Percentiles rank a stretch among this genome's conserved stretches.
These are phyloP conservation scores for Drosophila nigromelanica DNA, from an alignment of 1,140 invertebrate species.

Conservation along the genomic window DNA sequence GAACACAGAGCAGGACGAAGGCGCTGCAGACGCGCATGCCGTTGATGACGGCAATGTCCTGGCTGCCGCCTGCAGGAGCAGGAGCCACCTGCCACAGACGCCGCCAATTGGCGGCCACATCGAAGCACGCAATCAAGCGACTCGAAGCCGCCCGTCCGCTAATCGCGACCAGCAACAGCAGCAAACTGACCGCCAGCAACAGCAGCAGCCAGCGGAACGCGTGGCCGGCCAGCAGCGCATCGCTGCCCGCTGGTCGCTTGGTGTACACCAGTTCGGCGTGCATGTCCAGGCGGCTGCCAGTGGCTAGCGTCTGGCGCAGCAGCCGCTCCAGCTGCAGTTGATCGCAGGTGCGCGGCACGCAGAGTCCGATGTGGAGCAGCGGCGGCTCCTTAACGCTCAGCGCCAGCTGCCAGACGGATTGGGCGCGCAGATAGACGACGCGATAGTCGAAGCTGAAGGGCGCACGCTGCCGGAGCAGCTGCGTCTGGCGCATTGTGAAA, in stretches of 20 bases:
- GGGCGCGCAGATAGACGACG: slow-evolving; percentile 45
- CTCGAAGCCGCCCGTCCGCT: background rate
- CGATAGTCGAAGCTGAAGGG: slow-evolving; percentile 43
- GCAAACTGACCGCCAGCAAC: background rate
- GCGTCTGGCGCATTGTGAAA: background rate
- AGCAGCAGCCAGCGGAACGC: background rate
- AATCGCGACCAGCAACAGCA: slow-evolving; percentile 9
- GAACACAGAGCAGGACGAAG: slow-evolving; percentile 28
- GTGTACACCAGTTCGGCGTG: slow-evolving; percentile 22
- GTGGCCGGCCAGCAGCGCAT: slow-evolving; percentile 11
- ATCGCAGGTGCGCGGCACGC: slow-evolving; percentile 41
- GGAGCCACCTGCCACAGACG: slow-evolving; percentile 11
- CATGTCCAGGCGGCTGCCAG: slow-evolving; percentile 27
- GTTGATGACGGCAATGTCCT: slow-evolving; percentile 53
- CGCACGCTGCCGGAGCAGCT: slow-evolving; percentile 11
- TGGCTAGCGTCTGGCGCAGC: slow-evolving; percentile 1
- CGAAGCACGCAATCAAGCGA: slow-evolving; percentile 36
- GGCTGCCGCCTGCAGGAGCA: background rate
- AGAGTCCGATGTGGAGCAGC: slow-evolving; percentile 53
- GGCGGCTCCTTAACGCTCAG: background rate
- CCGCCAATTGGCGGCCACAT: slow-evolving; percentile 47
- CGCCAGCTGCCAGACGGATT: slow-evolving; percentile 30
- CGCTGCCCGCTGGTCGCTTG: slow-evolving; percentile 23
- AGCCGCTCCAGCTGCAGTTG: slow-evolving; percentile 32
- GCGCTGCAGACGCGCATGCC: slow-evolving; percentile 48